These are phyloP conservation scores for Gymnobelideus leadbeateri DNA, from an alignment of 2,113 vertebrate species.

Conservation along the genomic window DNA sequence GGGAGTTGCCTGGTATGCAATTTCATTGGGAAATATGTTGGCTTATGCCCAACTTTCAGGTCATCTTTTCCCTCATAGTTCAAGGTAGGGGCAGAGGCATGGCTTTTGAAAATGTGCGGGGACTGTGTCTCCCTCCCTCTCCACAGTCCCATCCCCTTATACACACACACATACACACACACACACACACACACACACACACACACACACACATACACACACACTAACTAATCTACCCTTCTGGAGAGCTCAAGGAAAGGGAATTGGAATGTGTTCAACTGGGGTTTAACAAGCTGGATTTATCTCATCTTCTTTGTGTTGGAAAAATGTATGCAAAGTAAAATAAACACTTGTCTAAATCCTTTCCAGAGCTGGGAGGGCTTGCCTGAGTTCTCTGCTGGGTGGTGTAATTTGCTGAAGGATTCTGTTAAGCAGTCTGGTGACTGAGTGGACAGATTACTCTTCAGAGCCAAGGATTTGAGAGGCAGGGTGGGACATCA, in stretches of 20 bases:
- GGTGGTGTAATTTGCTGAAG: neutral
- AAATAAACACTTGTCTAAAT: conserved; percentile 4
- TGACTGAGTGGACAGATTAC: neutral
- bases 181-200: neutral
- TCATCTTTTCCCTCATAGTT: neutral
- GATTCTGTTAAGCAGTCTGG: neutral
- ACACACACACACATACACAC: neutral
- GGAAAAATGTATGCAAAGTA: conserved; percentile 37
- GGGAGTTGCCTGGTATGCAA: neutral
- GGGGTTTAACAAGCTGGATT: neutral
- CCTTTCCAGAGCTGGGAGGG: neutral
- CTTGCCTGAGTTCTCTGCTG: neutral
- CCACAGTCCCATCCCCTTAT: neutral
- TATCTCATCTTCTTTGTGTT: neutral
- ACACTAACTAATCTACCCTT: neutral
- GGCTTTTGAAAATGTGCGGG: neutral
- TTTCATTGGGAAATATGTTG: neutral
- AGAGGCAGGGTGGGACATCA: neutral
- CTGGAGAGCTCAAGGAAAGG: neutral
- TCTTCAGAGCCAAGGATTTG: neutral
- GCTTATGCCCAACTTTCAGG: neutral
- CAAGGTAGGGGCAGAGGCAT: neutral
- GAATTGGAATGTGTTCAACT: neutral
- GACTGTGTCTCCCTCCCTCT: neutral
- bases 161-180: neutral